Percentiles rank a stretch among this genome's conserved stretches.
Evolutionary conservation across 2,113 vertebrate genomes (phyloP).

Genomic region (Melanerpes formicivorus): DNA sequence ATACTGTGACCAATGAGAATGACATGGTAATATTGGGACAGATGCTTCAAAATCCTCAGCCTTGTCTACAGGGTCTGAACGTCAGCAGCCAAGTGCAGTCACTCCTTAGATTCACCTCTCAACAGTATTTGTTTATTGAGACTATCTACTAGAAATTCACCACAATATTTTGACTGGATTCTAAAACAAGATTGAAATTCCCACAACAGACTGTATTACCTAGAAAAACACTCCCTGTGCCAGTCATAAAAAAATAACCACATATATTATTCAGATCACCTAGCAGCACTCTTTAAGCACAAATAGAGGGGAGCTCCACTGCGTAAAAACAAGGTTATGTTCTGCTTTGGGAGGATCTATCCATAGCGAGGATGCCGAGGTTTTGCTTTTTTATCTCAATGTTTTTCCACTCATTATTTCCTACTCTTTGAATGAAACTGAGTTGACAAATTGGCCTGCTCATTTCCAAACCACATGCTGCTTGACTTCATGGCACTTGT

Average conservation of each 20-base stretch:
- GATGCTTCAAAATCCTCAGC: not conserved
- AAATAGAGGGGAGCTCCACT: not conserved
- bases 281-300: not conserved
- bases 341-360: slow-evolving; percentile 5
- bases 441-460: slow-evolving; percentile 65
- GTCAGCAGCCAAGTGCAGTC: not conserved
- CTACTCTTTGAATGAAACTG: slow-evolving; percentile 51
- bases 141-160: slow-evolving; percentile 52
- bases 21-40: not conserved
- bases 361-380: slow-evolving; percentile 10
- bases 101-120: not conserved
- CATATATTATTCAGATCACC: not conserved
- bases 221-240: slow-evolving; percentile 18
- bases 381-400: slow-evolving; percentile 40
- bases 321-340: not conserved
- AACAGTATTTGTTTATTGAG: not conserved
- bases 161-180: slow-evolving; percentile 59
- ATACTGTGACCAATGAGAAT: not conserved
- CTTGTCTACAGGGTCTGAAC: not conserved
- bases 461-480: slow-evolving; percentile 58
- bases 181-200: slow-evolving; percentile 37
- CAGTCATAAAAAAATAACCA: slow-evolving; percentile 41
- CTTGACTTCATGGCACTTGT: slow-evolving; percentile 65
- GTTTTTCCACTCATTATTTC: slow-evolving; percentile 58
- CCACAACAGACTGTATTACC: slow-evolving; percentile 31